Conservation (phyloP, 2,113 vertebrate species). For the Podarcis raffonei region DNA sequence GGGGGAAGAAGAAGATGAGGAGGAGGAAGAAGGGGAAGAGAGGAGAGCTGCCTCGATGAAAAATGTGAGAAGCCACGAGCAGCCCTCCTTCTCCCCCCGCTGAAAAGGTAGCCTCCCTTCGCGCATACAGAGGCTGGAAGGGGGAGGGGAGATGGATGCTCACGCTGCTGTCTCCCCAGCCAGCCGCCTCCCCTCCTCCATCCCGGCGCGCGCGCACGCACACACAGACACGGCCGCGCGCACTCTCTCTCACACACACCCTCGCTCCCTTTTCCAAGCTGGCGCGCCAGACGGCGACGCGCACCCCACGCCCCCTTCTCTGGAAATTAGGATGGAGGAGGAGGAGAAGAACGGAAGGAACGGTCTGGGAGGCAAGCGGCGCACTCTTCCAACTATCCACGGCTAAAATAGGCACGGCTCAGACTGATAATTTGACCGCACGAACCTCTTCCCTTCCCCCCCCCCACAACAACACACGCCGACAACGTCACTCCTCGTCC, state of each 20-base stretch:
- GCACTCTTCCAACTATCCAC: too few relatives aligned
- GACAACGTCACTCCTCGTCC: too few relatives aligned
- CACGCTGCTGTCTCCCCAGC: background rate
- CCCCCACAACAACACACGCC: too few relatives aligned
- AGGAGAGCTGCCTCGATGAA: background rate
- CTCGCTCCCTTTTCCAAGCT: too few relatives aligned
- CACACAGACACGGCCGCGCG: background rate
- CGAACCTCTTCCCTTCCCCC: conserved; percentile 26
- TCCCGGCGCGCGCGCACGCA: background rate
- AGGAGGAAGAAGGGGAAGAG: background rate
- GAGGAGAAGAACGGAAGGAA: background rate
- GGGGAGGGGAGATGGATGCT: background rate
- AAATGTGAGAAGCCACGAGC: background rate
- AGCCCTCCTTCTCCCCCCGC: background rate
- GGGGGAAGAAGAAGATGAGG: background rate
- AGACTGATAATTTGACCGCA: too few relatives aligned
- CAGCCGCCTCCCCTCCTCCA: background rate
- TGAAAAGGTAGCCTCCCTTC: background rate
- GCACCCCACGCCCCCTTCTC: too few relatives aligned
- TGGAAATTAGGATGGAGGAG: too few relatives aligned
- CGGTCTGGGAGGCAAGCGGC: too few relatives aligned
- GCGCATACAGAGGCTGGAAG: background rate
- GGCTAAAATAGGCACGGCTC: too few relatives aligned
- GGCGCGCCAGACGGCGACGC: too few relatives aligned
- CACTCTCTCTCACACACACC: too few relatives aligned